Evolutionary conservation across 2,113 vertebrate genomes (phyloP).

Genomic region (Struthio camelus): DNA sequence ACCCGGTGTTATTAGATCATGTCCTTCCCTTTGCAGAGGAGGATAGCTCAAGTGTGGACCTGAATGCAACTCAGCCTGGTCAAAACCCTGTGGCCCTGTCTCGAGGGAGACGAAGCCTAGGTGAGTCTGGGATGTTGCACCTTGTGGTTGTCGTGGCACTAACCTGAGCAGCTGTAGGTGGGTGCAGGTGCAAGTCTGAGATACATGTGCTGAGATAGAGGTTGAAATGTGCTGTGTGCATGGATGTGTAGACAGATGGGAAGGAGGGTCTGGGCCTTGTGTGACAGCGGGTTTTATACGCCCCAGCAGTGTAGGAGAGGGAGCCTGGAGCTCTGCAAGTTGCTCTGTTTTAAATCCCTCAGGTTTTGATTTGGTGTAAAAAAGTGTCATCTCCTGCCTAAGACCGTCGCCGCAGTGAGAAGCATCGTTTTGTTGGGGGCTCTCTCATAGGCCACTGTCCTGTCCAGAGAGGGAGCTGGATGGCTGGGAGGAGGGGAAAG

Average conservation of each 20-base stretch:
- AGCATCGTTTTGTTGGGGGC: not conserved
- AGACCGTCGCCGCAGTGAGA: not conserved
- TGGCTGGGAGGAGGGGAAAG: not conserved
- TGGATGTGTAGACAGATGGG: not conserved
- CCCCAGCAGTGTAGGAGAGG: not conserved
- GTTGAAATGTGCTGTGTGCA: accelerated
- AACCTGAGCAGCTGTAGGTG: not conserved
- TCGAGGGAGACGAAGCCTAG: constrained; percentile 75
- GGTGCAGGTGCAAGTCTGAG: not conserved
- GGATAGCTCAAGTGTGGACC: constrained; percentile 38
- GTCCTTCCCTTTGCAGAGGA: constrained; percentile 51
- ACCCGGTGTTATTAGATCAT: not conserved
- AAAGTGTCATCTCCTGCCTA: not conserved
- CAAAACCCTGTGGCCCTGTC: not conserved
- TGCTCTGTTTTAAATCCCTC: not conserved
- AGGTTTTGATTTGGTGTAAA: not conserved
- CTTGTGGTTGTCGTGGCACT: not conserved
- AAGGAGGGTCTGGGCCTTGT: not conserved
- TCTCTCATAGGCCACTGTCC: not conserved
- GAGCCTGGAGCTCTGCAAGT: not conserved
- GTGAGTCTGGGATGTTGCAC: constrained; percentile 33
- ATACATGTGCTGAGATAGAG: not conserved
- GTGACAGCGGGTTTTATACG: not conserved
- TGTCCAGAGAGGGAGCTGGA: not conserved
- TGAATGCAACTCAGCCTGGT: constrained; percentile 62